A percentile compares a stretch with the other conserved stretches of the same genome.
Evolutionary conservation across 2,888 invertebrate species (phyloP).

Genomic region (Ennomos quercinarius): DNA sequence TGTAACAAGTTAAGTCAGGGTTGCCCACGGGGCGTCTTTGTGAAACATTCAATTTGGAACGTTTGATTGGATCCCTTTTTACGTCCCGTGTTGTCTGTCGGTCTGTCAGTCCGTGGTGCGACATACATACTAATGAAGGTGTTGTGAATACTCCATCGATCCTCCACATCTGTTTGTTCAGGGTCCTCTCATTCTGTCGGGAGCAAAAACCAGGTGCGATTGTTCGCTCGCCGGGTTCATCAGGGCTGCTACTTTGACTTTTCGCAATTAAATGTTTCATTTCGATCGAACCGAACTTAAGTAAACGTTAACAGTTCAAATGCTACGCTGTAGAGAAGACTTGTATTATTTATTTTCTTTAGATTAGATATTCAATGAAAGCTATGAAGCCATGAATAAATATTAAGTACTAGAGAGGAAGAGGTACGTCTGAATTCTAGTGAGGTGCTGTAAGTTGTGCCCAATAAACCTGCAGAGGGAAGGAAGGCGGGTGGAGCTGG

Average conservation of each 20-base stretch:
- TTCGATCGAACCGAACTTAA: too few species aligned
- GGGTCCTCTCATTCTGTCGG: background rate
- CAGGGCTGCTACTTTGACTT: background rate
- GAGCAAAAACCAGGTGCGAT: background rate
- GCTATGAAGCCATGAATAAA: too few species aligned
- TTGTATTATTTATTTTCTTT: too few species aligned
- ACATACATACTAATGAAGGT: constrained; percentile 16
- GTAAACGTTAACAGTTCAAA: too few species aligned
- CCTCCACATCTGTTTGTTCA: constrained; percentile 7
- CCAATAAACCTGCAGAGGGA: background rate
- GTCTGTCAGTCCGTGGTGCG: background rate
- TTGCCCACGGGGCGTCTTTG: too few species aligned
- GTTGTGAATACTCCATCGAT: constrained; percentile 19
- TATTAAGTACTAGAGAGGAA: too few species aligned
- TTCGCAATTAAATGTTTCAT: too few species aligned
- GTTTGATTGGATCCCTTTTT: constrained; percentile 15
- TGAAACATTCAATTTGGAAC: constrained; percentile 1
- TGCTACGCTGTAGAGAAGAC: too few species aligned
- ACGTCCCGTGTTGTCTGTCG: background rate
- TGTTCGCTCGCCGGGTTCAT: background rate
- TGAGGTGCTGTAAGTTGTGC: too few species aligned
- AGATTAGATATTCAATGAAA: too few species aligned
- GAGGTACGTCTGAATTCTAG: too few species aligned
- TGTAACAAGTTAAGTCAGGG: too few species aligned
- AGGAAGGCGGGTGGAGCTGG: background rate